Percentiles rank a stretch among this genome's conserved stretches.
Conservation (phyloP, 2,113 vertebrate genomes). For the Gasterosteus aculeatus region DNA sequence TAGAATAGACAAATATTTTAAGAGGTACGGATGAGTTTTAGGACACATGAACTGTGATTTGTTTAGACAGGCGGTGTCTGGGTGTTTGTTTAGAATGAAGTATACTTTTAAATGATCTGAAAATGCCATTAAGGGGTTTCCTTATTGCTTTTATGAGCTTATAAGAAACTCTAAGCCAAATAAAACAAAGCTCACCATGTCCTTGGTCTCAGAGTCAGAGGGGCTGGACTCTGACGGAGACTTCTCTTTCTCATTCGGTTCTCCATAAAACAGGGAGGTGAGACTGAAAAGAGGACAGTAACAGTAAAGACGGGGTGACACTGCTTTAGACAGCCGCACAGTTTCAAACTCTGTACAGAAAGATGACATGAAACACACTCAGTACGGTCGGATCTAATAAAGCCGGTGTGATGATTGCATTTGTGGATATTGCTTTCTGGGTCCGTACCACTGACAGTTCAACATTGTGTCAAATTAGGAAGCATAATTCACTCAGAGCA, state of each 20-base stretch:
- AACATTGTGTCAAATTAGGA: conserved; percentile 59
- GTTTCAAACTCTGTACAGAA: conserved; percentile 13
- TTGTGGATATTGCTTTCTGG: conserved; percentile 36
- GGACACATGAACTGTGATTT: too few relatives aligned
- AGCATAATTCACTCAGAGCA: conserved; percentile 56
- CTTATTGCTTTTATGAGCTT: neutral
- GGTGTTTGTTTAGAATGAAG: neutral
- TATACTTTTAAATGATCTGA: conserved; percentile 1
- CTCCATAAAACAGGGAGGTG: conserved; percentile 95
- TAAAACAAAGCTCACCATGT: conserved; percentile 85
- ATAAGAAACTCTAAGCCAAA: neutral
- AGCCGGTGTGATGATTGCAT: conserved; percentile 35
- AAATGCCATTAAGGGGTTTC: neutral
- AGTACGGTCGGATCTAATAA: conserved; percentile 19
- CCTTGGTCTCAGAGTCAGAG: conserved; percentile 88
- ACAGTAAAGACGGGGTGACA: neutral
- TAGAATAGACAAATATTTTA: neutral
- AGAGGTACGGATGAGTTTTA: neutral
- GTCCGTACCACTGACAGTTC: conserved; percentile 35
- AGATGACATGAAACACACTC: conserved; percentile 8
- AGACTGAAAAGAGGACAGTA: conserved; percentile 77
- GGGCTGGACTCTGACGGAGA: conserved; percentile 92
- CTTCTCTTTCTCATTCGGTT: conserved; percentile 95
- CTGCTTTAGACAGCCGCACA: conserved; percentile 1
- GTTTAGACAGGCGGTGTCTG: neutral